These are phyloP conservation scores for Mimachlamys varia DNA, from an alignment of 2,888 invertebrate genomes.

Conservation along the genomic window DNA sequence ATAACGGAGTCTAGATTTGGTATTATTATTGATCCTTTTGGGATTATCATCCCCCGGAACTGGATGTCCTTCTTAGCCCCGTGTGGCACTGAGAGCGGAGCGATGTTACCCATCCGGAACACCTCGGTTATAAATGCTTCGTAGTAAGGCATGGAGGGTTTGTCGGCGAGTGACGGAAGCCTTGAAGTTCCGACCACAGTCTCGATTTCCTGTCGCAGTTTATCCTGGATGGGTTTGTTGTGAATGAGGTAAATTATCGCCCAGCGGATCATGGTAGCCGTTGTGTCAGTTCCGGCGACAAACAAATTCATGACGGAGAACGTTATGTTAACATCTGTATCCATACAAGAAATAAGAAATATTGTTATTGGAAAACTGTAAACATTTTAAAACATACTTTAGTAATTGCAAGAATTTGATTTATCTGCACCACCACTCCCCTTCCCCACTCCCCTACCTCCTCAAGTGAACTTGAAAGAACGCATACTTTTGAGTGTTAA, in stretches of 20 bases:
- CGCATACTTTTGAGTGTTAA: too few relatives aligned
- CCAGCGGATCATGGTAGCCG: background rate
- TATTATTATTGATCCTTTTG: conserved; percentile 64
- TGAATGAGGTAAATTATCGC: conserved; percentile 1
- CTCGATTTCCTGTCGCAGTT: background rate
- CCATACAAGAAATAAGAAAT: too few relatives aligned
- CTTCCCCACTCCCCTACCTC: too few relatives aligned
- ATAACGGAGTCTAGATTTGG: conserved; percentile 67
- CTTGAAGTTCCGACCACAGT: background rate
- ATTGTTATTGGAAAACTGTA: too few relatives aligned
- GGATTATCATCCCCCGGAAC: conserved; percentile 72
- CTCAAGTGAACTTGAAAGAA: too few relatives aligned
- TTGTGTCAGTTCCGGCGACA: background rate
- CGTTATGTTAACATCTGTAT: background rate
- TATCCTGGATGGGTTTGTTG: background rate
- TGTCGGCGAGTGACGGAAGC: background rate
- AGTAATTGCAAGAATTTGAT: too few relatives aligned
- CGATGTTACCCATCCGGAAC: conserved; percentile 64
- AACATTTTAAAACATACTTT: too few relatives aligned
- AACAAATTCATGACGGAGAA: background rate
- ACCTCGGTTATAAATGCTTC: conserved; percentile 73
- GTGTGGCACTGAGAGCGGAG: conserved; percentile 65
- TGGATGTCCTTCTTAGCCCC: conserved; percentile 61
- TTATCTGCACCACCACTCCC: too few relatives aligned
- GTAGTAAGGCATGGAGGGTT: conserved; percentile 59